Conservation (phyloP, 2,113 vertebrate genomes). For the Murina feae region DNA sequence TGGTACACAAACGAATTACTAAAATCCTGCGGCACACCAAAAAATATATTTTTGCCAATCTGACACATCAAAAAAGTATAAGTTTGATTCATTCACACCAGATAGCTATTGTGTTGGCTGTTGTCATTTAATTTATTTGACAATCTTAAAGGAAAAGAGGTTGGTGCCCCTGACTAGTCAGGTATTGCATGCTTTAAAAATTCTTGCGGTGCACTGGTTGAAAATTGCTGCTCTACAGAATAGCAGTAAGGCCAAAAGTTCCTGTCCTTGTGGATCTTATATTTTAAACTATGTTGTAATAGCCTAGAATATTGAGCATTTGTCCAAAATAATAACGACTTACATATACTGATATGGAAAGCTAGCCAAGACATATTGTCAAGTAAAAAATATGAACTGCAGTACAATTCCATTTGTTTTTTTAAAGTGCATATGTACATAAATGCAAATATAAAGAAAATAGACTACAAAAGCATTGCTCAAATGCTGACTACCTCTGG, state of each 20-base stretch:
- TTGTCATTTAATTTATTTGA: neutral
- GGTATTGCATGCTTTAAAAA: neutral
- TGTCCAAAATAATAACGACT: neutral
- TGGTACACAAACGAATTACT: neutral
- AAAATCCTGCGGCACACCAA: neutral
- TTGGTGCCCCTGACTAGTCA: neutral
- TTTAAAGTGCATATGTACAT: neutral
- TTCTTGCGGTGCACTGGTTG: neutral
- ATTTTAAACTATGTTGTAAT: constrained; percentile 2
- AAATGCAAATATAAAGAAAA: neutral
- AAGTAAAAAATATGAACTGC: neutral
- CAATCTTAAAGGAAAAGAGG: neutral
- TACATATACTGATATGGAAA: neutral
- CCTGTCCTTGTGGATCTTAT: neutral
- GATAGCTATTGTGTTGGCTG: neutral
- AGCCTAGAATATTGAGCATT: neutral
- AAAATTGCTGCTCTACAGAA: neutral
- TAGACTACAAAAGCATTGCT: neutral
- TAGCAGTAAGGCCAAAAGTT: neutral
- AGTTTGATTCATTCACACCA: neutral
- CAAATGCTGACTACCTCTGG: neutral
- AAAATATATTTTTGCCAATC: neutral
- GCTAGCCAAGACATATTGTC: neutral
- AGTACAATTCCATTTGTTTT: neutral
- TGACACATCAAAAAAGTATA: neutral